Base-by-base conservation (phyloP, 2,113 vertebrate species). In the Myiozetetes cayanensis region DNA sequence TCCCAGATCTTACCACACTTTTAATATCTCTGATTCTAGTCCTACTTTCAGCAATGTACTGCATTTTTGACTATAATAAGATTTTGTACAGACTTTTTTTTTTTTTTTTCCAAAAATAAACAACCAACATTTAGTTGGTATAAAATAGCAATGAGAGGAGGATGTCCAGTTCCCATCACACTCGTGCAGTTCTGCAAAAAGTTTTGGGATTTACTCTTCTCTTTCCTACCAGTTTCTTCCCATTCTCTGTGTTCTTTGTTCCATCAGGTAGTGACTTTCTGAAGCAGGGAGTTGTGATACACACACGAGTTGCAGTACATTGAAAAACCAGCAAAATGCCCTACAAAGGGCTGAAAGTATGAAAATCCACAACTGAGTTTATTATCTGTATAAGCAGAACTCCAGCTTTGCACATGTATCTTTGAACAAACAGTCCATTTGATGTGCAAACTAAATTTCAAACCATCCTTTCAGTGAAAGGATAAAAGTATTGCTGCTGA, bases 331-430 rank as follows among this genome's bases (percentile, higher is more conserved):
- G 9, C 18, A 14, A 21, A 59, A 72, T 43, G 24, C 14, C 35
- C 0, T 10, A 5, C 12, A 44, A 76, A 49, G 28, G 12, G 14
- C 47, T 35, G 30, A 30, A 25, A 35, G 11, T 44, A 23, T 53
- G 33, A 31, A 90, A 86, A 66, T 30, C 58, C 41, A 73, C 30
- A 43, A 5, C 30, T 33, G 16, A 28, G 31, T 88, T 74, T 81
- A 8, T 53, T 49, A 0, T 44, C 23, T 80, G 2, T 20, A 0
- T 33, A 46, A 37, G 22, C 37, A 17, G 46, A 80, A 7, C 33
- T 85, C 23, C 37, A 7, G 23, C 33, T 77, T 47, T 6, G 12
- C 0, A 0, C 8, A 4, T 4, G 4, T 8, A 8, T 13, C 50
- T 85, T 53, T 77, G 46, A 53, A 12, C 22, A 15, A 18, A 7